Conservation (phyloP, 2,113 vertebrate species). For the Xenus cinereus region DNA sequence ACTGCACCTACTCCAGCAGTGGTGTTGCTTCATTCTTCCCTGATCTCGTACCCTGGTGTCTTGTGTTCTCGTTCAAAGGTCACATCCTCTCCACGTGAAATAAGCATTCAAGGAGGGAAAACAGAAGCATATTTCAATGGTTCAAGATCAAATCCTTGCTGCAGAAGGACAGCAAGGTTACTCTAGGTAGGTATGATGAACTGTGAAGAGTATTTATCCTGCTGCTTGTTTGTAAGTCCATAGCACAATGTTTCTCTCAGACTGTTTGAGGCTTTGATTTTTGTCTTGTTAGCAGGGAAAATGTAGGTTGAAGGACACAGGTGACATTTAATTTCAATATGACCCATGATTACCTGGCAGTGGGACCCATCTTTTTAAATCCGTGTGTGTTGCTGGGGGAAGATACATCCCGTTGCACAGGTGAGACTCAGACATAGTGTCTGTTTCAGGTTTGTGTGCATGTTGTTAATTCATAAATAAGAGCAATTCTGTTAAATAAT, state of each 20-base stretch:
- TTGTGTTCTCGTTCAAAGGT: neutral
- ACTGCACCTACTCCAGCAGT: neutral
- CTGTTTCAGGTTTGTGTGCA: neutral
- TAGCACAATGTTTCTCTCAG: neutral
- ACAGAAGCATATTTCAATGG: neutral
- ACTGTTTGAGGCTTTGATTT: neutral
- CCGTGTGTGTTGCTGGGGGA: accelerated
- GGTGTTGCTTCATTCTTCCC: neutral
- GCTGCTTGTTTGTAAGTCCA: neutral
- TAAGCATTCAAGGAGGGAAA: neutral
- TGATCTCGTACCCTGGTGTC: neutral
- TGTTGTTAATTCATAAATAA: neutral
- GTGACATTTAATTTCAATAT: neutral
- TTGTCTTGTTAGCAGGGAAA: neutral
- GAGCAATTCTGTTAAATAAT: neutral
- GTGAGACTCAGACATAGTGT: neutral
- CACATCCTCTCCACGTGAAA: neutral
- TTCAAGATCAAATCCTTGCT: neutral
- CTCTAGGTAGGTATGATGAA: neutral
- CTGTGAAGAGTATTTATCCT: neutral
- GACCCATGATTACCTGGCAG: too few species aligned
- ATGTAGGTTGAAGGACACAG: neutral
- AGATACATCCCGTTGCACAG: neutral
- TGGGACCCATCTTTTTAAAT: neutral
- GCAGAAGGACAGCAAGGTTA: neutral